Evolutionary conservation across 2,113 vertebrate species (phyloP).

Genomic region (Podarcis raffonei): DNA sequence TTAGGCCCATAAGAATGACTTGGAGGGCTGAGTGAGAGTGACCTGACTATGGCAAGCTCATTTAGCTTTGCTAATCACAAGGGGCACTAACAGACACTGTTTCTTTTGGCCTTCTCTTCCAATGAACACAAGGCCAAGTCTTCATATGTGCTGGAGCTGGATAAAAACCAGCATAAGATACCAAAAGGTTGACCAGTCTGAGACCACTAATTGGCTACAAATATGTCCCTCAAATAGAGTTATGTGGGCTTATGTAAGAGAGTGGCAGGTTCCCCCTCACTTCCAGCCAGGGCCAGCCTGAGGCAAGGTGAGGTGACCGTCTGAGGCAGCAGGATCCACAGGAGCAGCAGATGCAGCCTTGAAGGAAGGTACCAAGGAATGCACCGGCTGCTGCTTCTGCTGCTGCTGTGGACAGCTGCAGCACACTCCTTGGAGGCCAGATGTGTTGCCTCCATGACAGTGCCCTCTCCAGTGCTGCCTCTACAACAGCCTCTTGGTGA

Average conservation of each 20-base stretch:
- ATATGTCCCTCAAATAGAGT: not conserved
- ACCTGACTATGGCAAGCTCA: not conserved
- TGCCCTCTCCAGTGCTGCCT: too few relatives aligned
- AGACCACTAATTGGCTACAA: not conserved
- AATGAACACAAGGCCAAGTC: not conserved
- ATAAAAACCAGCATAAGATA: not conserved
- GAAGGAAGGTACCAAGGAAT: too few relatives aligned
- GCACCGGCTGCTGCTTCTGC: too few relatives aligned
- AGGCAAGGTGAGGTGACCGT: too few relatives aligned
- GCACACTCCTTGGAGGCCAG: too few relatives aligned
- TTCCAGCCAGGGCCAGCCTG: too few relatives aligned
- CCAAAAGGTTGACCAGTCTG: not conserved
- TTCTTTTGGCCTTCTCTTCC: not conserved
- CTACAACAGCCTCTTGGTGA: too few relatives aligned
- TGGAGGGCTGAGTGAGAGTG: not conserved
- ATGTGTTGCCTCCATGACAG: too few relatives aligned
- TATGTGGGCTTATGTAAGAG: not conserved
- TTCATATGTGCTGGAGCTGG: not conserved
- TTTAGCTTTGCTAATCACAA: not conserved
- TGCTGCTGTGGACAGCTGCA: too few relatives aligned
- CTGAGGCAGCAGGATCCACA: too few relatives aligned
- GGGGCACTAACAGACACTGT: not conserved
- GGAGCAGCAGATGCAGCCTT: too few relatives aligned
- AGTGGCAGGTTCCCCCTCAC: not conserved
- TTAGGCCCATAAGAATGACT: not conserved